These are phyloP conservation scores for Macrophya annulata DNA, from an alignment of 2,888 invertebrate genomes.

Conservation along the genomic window DNA sequence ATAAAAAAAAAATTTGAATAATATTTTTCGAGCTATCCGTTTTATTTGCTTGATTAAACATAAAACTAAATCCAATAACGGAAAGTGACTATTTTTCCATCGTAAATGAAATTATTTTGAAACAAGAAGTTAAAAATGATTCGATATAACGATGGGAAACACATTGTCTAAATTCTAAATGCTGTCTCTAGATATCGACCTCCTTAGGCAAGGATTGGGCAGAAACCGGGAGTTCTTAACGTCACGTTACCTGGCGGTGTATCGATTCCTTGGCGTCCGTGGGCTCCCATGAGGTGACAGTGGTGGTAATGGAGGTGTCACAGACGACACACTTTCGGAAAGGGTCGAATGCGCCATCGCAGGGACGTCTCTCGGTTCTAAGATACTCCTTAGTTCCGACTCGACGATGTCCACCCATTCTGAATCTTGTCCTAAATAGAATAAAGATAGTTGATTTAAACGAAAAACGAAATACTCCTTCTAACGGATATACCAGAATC, in stretches of 20 bases:
- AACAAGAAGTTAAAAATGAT: not conserved
- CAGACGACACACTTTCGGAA: conserved; percentile 86
- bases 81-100: not conserved
- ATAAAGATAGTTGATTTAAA: conserved; percentile 4
- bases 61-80: not conserved
- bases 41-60: not conserved
- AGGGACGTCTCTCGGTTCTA: conserved; percentile 87
- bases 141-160: not conserved
- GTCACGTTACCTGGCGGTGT: conserved; percentile 73
- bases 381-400: conserved; percentile 88
- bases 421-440: conserved; percentile 82
- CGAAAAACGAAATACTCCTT: not conserved
- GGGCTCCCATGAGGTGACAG: conserved; percentile 85
- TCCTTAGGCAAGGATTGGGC: conserved; percentile 28
- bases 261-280: conserved; percentile 75
- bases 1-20: no score
- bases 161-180: not conserved
- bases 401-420: conserved; percentile 93
- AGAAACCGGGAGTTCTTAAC: conserved; percentile 59
- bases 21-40: no score
- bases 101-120: not conserved
- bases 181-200: conserved; percentile 29
- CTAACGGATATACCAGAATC: conserved; percentile 7
- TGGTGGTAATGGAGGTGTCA: conserved; percentile 90
- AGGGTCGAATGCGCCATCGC: conserved; percentile 86